Evolutionary conservation across 37 sponge, comb jelly and placozoan species (phyloP).

Genomic region (Bolinopsis microptera): DNA sequence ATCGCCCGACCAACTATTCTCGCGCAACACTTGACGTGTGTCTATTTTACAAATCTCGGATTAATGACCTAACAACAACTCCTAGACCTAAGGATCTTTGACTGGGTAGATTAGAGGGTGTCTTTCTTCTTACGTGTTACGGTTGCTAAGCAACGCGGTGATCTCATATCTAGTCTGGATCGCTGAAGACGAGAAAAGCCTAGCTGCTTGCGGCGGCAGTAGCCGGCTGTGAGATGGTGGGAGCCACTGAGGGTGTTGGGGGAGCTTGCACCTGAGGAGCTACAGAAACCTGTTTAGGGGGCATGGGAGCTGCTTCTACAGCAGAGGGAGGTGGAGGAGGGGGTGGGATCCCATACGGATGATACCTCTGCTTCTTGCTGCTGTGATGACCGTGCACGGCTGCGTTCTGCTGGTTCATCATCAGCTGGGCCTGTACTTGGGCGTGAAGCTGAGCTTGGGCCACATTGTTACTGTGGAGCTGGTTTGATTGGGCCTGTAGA

Average conservation of each 20-base stretch:
- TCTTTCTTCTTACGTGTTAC: not conserved
- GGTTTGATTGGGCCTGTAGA: constrained; percentile 46
- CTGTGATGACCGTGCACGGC: not conserved
- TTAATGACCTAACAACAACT: not conserved
- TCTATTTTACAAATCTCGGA: not conserved
- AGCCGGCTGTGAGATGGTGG: constrained; percentile 18
- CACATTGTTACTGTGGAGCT: constrained; percentile 43
- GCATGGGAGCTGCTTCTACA: constrained; percentile 7
- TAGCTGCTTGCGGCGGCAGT: constrained; percentile 39
- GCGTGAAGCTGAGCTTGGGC: constrained; percentile 50
- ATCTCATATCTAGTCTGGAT: not conserved
- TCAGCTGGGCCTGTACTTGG: constrained; percentile 48
- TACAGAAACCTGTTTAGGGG: constrained; percentile 61
- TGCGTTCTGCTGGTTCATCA: not conserved
- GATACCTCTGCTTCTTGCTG: constrained; percentile 46
- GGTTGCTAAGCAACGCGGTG: not conserved
- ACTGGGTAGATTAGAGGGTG: not conserved
- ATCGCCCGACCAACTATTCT: not conserved
- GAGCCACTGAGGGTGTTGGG: constrained; percentile 18
- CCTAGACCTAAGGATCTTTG: not conserved
- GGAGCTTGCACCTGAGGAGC: constrained; percentile 61
- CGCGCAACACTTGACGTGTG: not conserved
- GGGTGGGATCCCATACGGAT: constrained; percentile 37
- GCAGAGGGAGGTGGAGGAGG: constrained; percentile 17
- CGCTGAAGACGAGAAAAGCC: not conserved